These are phyloP conservation scores for Actias luna DNA, from an alignment of 2,888 invertebrate species.

Conservation along the genomic window DNA sequence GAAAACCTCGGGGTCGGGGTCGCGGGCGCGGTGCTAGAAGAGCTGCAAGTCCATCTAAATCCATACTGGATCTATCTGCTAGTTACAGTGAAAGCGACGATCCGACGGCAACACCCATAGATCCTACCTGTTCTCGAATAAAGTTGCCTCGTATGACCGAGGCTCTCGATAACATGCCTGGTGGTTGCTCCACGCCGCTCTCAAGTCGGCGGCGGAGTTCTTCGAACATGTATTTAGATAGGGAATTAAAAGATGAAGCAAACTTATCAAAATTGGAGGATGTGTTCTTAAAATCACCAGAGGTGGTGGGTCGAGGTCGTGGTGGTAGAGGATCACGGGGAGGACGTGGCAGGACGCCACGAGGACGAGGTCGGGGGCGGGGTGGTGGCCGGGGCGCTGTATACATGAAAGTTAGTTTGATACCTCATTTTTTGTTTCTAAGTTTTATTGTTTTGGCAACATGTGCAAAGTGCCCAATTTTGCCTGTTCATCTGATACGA, in stretches of 20 bases:
- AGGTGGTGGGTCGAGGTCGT: slow-evolving; percentile 30
- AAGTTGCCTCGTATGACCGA: slow-evolving; percentile 76
- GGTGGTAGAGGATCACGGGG: slow-evolving; percentile 44
- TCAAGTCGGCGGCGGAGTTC: slow-evolving; percentile 57
- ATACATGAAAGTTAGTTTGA: slow-evolving; percentile 48
- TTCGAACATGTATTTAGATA: slow-evolving; percentile 45
- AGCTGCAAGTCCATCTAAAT: slow-evolving; percentile 7
- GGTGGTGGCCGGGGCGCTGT: slow-evolving; percentile 68
- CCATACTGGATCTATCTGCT: slow-evolving; percentile 22
- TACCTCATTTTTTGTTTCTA: no score
- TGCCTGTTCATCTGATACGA: no score
- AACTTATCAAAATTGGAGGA: slow-evolving; percentile 44
- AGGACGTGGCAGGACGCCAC: slow-evolving; percentile 46
- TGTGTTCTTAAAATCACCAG: slow-evolving; percentile 52
- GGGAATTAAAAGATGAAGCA: slow-evolving; percentile 47
- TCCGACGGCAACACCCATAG: slow-evolving; percentile 39
- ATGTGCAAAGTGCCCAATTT: no score
- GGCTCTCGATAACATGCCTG: slow-evolving; percentile 68
- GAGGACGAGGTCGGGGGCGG: slow-evolving; percentile 60
- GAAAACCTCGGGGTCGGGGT: slow-evolving; percentile 63
- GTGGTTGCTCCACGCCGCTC: slow-evolving; percentile 58
- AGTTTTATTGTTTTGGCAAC: no score
- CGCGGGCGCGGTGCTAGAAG: slow-evolving; percentile 53
- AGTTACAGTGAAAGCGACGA: slow-evolving; percentile 5
- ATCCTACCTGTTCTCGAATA: slow-evolving; percentile 71